Evolutionary conservation across 2,797 vertebrate species (phyloP), one percentile per base, ranked within the genome.

Genomic region (Epinephelus malabaricus): DNA sequence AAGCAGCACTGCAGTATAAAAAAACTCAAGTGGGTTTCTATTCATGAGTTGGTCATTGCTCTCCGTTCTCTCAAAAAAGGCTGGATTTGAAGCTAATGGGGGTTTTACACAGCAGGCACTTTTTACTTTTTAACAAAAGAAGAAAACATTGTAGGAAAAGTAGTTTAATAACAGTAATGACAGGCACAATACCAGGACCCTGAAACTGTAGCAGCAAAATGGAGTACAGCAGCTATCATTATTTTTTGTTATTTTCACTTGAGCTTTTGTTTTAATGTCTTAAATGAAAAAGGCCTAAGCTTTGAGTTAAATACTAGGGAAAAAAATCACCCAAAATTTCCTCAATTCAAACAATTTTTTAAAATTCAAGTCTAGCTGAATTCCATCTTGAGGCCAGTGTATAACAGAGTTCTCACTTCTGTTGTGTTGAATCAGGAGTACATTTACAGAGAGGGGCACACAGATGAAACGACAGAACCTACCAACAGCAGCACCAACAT

Each of bases 121-220:
- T 49, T 21, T 25, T 12, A 30, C 34, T 18, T 54, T 14, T 17
- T 34, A 34, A 34, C 9, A 43, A 12, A 43, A 43, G 40, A 43
- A 43, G 40, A 43, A 11, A 43, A 10, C 21, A 34, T 58, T 55
- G n/a, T 5, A 56, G 6, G 4, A 13, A 38, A 70, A 38, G 8
- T 17, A 27, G 45, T 40, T 46, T 58, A 27, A 59, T 51, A 40
- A 49, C 21, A 69, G 7, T 27, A 62, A 49, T 8, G 2, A 21
- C 6, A 47, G 13, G 47, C 17, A 49, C 12, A 56, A 51, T 5
- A 58, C 6, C 46, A 10, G 25, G n/a, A 70, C 9, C 25, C 21
- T 69, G 61, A 30, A 45, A 58, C 25, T 50, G 12, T 59, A 27
- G 5, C 63, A 67, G 21, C 21, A 45, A 65, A 27, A 34, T 50